Conservation (phyloP, 1,140 invertebrate species). For the Drosophila oshimai region DNA sequence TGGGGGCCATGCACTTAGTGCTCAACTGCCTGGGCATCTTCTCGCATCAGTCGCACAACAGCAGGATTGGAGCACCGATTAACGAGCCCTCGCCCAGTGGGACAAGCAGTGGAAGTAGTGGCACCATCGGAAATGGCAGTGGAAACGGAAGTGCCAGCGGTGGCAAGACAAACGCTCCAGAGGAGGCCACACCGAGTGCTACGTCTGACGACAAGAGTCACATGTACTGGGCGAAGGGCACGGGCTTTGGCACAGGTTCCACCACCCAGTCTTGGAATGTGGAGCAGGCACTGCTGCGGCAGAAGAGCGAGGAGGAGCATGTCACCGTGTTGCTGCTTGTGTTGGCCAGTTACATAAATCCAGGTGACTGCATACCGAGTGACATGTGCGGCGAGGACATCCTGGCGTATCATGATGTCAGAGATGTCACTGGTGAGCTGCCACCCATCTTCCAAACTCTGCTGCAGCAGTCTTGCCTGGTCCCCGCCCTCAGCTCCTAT, state of each 20-base stretch:
- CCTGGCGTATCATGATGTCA: slow-evolving; percentile 70
- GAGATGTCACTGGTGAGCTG: slow-evolving; percentile 84
- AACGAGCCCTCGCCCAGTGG: slow-evolving; percentile 47
- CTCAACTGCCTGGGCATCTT: slow-evolving; percentile 94
- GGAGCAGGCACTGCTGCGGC: slow-evolving; percentile 93
- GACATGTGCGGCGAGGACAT: slow-evolving; percentile 81
- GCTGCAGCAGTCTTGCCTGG: slow-evolving; percentile 91
- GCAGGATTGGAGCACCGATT: slow-evolving; percentile 64
- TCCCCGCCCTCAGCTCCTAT: slow-evolving; percentile 95
- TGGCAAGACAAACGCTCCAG: slow-evolving; percentile 18
- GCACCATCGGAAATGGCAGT: background rate
- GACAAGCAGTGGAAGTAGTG: slow-evolving; percentile 56
- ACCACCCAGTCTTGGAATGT: slow-evolving; percentile 98
- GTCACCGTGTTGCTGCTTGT: slow-evolving; percentile 93
- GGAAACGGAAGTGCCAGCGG: slow-evolving; percentile 12
- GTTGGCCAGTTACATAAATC: slow-evolving; percentile 93
- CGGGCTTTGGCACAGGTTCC: slow-evolving; percentile 97
- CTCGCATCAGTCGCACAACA: slow-evolving; percentile 88
- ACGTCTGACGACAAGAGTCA: slow-evolving; percentile 90
- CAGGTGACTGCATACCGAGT: slow-evolving; percentile 86
- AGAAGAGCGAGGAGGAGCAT: slow-evolving; percentile 95
- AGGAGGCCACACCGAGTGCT: slow-evolving; percentile 35
- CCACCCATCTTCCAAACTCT: slow-evolving; percentile 89
- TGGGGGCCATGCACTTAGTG: slow-evolving; percentile 92
- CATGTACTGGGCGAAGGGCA: slow-evolving; percentile 97